These are phyloP conservation scores for Porites lutea DNA, from an alignment of 64 coral and sea anemone genomes.

Conservation along the genomic window DNA sequence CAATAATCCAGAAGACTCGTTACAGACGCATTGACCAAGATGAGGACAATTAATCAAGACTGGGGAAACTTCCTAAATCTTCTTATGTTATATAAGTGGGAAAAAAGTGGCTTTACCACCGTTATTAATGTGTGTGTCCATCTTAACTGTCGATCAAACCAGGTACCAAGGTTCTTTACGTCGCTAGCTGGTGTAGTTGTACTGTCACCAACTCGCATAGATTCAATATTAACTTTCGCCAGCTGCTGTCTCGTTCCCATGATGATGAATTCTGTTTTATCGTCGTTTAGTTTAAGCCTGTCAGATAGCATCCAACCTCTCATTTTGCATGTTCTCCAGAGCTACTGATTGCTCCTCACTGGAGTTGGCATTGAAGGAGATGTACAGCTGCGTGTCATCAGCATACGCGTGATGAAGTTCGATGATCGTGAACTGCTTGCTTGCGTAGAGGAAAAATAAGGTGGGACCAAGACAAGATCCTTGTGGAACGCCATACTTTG, in stretches of 20 bases:
- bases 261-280: slow-evolving; percentile 26
- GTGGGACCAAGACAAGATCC: neutral
- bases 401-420: neutral
- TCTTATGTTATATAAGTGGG: neutral
- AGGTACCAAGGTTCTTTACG: neutral
- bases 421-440: neutral
- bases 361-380: neutral
- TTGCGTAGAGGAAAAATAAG: neutral
- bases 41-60: too few relatives aligned
- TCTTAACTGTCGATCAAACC: neutral
- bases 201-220: neutral
- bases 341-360: neutral
- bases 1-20: too few relatives aligned
- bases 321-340: neutral
- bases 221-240: neutral
- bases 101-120: neutral
- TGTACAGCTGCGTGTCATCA: too few relatives aligned
- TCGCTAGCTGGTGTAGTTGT: neutral
- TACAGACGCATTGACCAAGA: too few relatives aligned
- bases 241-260: neutral
- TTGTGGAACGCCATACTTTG: neutral
- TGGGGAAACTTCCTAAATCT: too few relatives aligned
- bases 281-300: neutral
- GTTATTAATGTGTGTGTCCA: neutral
- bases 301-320: neutral